Base-by-base conservation (phyloP, 2,888 invertebrate genomes). In the Zaprionus bogoriensis region DNA sequence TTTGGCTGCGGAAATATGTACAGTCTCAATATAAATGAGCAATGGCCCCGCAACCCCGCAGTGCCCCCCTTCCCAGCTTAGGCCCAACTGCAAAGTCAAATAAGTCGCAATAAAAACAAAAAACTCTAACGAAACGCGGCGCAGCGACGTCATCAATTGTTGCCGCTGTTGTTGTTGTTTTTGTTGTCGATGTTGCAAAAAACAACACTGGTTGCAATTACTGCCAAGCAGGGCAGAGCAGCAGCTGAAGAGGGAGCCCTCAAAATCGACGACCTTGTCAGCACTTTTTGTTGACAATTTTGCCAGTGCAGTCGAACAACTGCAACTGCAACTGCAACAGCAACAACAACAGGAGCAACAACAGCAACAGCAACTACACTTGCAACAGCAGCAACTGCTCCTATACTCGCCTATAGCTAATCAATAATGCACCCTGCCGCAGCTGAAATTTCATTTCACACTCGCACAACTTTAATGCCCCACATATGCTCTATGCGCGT, bases 1-100 rank as follows among this genome's bases (percentile, higher is more conserved):
- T 55, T 62, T 67, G 67, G 48, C 59, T 62, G 57, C 52, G 61
- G 59, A 74, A 68, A 74, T 68, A 74, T 74, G 77, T 77, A 73
- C 60, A 64, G 65, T 53, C 59, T 73, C 81, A 72, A 86, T 87
- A 81, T 73, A 81, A 81, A 83, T 81, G 81, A 86, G 84, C 87
- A 87, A 83, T 82, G 83, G 54, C 72, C 63, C 58, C 47, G 55
- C 54, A 55, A n/a, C n/a, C n/a, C n/a, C n/a, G n/a, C n/a, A n/a
- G n/a, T n/a, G n/a, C n/a, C n/a, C n/a, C n/a, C n/a, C n/a, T n/a
- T n/a, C n/a, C n/a, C n/a, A n/a, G n/a, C n/a, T n/a, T n/a, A n/a
- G 58, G 17, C 41, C 47, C 51, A 54, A 52, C 59, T 80, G 62
- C 60, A 62, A 62, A 66, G 63, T 58, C 71, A 70, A 85, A 78